Evolutionary conservation across 2,888 invertebrate species (phyloP).

Genomic region (Tachina lurida): DNA sequence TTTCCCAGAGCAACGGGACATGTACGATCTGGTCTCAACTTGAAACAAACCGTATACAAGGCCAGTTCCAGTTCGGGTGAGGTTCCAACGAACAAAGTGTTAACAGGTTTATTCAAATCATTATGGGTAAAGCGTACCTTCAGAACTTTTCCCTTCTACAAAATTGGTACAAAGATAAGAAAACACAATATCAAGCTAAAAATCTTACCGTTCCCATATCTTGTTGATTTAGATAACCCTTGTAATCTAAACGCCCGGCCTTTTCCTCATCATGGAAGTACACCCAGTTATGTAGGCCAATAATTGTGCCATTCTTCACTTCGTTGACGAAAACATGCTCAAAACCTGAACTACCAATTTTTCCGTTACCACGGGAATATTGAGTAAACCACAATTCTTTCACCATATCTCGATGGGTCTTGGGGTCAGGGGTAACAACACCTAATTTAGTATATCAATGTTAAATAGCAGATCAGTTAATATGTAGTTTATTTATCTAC

Average conservation of each 20-base stretch:
- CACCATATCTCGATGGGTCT: conserved; percentile 88
- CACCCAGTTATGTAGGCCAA: conserved; percentile 96
- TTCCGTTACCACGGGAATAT: conserved; percentile 91
- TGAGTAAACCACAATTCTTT: conserved; percentile 91
- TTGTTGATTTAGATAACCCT: conserved; percentile 89
- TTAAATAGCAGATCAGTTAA: not conserved
- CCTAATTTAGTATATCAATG: conserved; percentile 80
- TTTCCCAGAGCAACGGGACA: conserved; percentile 90
- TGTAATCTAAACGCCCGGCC: conserved; percentile 88
- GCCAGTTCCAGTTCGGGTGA: conserved; percentile 96
- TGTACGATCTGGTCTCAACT: conserved; percentile 88
- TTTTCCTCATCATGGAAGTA: conserved; percentile 91
- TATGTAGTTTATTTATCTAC: conserved; percentile 75
- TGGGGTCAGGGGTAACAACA: conserved; percentile 86
- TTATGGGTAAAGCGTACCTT: conserved; percentile 89
- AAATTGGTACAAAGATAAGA: not conserved
- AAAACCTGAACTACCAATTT: conserved; percentile 94
- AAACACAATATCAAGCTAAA: not conserved
- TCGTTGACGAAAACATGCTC: conserved; percentile 97
- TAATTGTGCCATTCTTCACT: conserved; percentile 89
- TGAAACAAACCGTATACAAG: conserved; percentile 93
- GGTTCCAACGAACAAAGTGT: conserved; percentile 91
- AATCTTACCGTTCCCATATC: conserved; percentile 87
- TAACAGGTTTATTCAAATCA: conserved; percentile 89
- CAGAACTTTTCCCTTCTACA: conserved; percentile 89